phyloP scores from a whole-genome alignment of 1,140 invertebrate genomes.

The Diuraphis noxia region DNA sequence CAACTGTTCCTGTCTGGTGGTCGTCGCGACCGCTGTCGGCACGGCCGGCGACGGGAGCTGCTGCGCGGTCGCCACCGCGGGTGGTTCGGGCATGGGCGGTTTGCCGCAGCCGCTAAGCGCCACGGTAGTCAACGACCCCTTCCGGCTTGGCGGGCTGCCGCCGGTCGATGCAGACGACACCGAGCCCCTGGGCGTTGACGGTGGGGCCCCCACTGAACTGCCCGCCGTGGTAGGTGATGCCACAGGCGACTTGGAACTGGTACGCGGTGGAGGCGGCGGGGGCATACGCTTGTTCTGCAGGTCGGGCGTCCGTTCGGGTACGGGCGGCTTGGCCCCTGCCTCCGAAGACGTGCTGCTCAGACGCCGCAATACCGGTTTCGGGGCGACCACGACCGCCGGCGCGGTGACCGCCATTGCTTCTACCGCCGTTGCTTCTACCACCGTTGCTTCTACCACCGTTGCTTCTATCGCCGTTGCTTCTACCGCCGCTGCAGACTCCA shows the following conservation, averaged over 20 bases:
- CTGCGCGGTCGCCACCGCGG: not conserved
- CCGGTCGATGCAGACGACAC: slow-evolving; percentile 54
- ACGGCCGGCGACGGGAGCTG: not conserved
- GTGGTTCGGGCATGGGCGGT: slow-evolving; percentile 57
- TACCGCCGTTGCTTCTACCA: slow-evolving; percentile 63
- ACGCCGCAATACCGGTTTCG: slow-evolving; percentile 66
- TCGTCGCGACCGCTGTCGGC: not conserved
- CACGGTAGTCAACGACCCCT: not conserved
- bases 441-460: slow-evolving; percentile 63
- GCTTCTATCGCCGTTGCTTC: slow-evolving; percentile 18
- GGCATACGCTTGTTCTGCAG: slow-evolving; percentile 74
- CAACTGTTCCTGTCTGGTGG: slow-evolving; percentile 71
- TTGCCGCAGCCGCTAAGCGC: slow-evolving; percentile 56
- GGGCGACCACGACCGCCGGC: slow-evolving; percentile 59
- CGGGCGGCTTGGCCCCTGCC: slow-evolving; percentile 69
- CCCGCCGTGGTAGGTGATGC: slow-evolving; percentile 71
- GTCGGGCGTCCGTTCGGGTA: slow-evolving; percentile 75
- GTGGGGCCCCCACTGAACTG: slow-evolving; percentile 56
- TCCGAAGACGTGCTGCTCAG: slow-evolving; percentile 69
- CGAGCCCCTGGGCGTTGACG: slow-evolving; percentile 56
- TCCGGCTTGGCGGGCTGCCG: slow-evolving; percentile 56
- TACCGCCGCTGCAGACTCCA: slow-evolving; percentile 57
- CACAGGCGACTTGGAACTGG: slow-evolving; percentile 77
- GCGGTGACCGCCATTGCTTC: slow-evolving; percentile 57
- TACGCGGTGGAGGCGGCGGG: slow-evolving; percentile 83